Base-by-base conservation (phyloP, 1,140 invertebrate species). In the Hylyphantes graminicola region DNA sequence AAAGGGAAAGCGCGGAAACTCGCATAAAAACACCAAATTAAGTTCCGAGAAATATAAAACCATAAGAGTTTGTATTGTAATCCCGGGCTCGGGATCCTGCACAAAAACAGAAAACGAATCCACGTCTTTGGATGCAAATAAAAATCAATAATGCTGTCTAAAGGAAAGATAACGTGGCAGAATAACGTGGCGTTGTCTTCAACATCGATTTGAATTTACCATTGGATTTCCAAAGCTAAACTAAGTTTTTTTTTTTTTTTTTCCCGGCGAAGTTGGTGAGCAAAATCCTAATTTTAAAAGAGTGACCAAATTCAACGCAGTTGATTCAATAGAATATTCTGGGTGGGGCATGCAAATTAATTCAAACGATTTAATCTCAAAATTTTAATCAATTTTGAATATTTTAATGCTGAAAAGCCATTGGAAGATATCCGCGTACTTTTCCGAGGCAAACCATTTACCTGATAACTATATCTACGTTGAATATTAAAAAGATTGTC, bases 401-500 rank as follows among this genome's bases (percentile, higher is more conserved):
- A 70, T 9, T 50, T 70, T 70, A 70, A 70, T 54, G 15, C 68
- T 70, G 54, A 70, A 70, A 70, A 70, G 68, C 21, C 19, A 53
- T 70, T 65, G 11, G 63, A 65, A 35, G 17, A 35, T 19, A 65
- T 17, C 51, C 17, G 50, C n/a, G 51, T 70, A 51, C 53, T 48
- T 51, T 74, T 74, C 72, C 59, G 13, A 59, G 54, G 21, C 19
- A 35, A n/a, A n/a, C n/a, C 72, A 59, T 74, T n/a, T 74, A 74
- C 57, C 72, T 74, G 55, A 74, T 74, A 55, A 57, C 21, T n/a
- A 13, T 19, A 35, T 0, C 55, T 35, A 59, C 53, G 72, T 55
- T 74, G 53, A 21, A 59, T 9, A 59, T 74, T 57, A 74, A 74
- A 74, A 57, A 21, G 72, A 74, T 74, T 74, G 72, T 15, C 72